A percentile compares a stretch with the other conserved stretches of the same genome.
These are phyloP conservation scores for Rhopalosiphum maidis DNA, from an alignment of 1,140 invertebrate genomes.

Conservation along the genomic window DNA sequence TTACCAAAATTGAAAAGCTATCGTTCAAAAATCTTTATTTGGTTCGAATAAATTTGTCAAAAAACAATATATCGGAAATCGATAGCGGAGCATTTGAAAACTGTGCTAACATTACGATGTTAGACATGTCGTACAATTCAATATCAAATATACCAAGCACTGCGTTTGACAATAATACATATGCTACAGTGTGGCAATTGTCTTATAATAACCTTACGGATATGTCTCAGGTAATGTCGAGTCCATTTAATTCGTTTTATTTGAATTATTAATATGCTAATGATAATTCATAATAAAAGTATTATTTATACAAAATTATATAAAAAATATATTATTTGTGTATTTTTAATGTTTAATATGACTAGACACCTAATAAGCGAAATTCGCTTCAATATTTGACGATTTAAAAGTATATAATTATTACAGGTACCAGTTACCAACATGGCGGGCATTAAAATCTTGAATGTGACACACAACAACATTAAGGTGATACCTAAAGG, in stretches of 20 bases:
- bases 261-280: neutral
- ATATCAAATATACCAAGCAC: slow-evolving; percentile 72
- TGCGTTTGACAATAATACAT: slow-evolving; percentile 82
- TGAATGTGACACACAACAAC: slow-evolving; percentile 83
- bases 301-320: neutral
- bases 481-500: slow-evolving; percentile 76
- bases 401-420: neutral
- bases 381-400: too few relatives aligned
- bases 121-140: slow-evolving; percentile 85
- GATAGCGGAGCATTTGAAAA: slow-evolving; percentile 82
- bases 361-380: neutral
- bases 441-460: slow-evolving; percentile 82
- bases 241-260: neutral
- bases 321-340: neutral
- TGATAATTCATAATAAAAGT: neutral
- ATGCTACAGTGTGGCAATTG: slow-evolving; percentile 78
- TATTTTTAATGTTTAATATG: neutral
- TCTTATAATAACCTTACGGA: slow-evolving; percentile 81
- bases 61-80: slow-evolving; percentile 80
- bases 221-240: slow-evolving; percentile 73
- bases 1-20: slow-evolving; percentile 77
- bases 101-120: slow-evolving; percentile 83
- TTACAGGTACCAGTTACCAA: slow-evolving; percentile 74
- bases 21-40: slow-evolving; percentile 87
- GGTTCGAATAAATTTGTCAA: slow-evolving; percentile 79